phyloP scores from a whole-genome alignment of 2,888 invertebrate species.

The Drosophila suboccidentalis region DNA sequence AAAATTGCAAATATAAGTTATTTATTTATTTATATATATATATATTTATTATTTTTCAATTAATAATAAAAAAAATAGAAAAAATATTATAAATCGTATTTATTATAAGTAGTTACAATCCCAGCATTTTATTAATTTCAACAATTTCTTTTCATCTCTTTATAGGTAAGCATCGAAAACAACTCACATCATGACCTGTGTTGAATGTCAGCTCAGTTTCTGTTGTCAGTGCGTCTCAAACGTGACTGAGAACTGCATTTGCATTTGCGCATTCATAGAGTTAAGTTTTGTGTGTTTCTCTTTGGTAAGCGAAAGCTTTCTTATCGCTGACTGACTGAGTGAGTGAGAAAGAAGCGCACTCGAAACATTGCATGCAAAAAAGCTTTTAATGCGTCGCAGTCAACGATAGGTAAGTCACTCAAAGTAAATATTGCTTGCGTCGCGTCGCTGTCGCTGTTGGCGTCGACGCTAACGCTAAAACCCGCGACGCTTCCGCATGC shows the following conservation, averaged over 20 bases:
- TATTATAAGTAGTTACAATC: too few species aligned
- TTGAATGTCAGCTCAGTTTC: conserved; percentile 28
- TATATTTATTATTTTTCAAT: too few species aligned
- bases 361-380: conserved; percentile 31
- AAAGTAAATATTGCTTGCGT: conserved; percentile 27
- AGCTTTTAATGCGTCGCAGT: conserved; percentile 35
- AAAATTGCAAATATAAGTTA: background rate
- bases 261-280: conserved; percentile 26
- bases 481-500: conserved; percentile 67
- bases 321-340: conserved; percentile 31
- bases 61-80: background rate
- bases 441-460: conserved; percentile 2
- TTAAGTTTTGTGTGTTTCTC: too few species aligned
- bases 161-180: conserved; percentile 67
- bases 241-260: conserved; percentile 58
- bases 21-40: too few species aligned
- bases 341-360: conserved; percentile 22
- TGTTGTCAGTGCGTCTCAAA: conserved; percentile 44
- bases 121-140: conserved; percentile 24
- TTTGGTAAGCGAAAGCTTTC: conserved; percentile 43
- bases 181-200: conserved; percentile 22
- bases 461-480: conserved; percentile 30
- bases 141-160: conserved; percentile 33
- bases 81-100: background rate
- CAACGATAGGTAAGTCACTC: conserved; percentile 35